Evolutionary conservation across 2,888 invertebrate species (phyloP).

Genomic region (Pammene aurita): DNA sequence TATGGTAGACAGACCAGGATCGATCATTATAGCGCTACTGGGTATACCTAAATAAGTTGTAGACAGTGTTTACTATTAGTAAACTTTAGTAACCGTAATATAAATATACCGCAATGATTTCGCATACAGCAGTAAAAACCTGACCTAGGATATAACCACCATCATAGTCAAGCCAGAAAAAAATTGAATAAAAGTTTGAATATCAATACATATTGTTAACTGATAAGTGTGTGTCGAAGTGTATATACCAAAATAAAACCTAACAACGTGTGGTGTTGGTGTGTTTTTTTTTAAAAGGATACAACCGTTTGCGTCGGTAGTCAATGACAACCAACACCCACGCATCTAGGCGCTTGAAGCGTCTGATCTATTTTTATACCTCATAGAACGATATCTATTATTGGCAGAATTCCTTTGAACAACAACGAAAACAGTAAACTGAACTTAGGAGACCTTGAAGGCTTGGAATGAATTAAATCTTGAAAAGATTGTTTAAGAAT

Average conservation of each 20-base stretch:
- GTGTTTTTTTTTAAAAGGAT: slow-evolving; percentile 56
- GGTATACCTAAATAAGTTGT: too few relatives aligned
- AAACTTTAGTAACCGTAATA: too few relatives aligned
- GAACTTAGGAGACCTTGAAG: slow-evolving; percentile 26
- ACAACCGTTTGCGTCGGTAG: slow-evolving; percentile 51
- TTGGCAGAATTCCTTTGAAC: slow-evolving; percentile 50
- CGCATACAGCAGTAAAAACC: too few relatives aligned
- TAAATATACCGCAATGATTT: too few relatives aligned
- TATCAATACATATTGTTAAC: too few relatives aligned
- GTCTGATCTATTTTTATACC: slow-evolving; percentile 58
- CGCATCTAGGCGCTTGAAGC: slow-evolving; percentile 53
- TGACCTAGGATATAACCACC: too few relatives aligned
- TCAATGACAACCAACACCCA: slow-evolving; percentile 64
- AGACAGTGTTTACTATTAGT: too few relatives aligned
- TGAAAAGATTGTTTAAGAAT: slow-evolving; percentile 17
- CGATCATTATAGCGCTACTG: too few relatives aligned
- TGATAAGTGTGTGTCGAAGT: too few relatives aligned
- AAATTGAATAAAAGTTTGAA: too few relatives aligned
- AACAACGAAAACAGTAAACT: slow-evolving; percentile 30
- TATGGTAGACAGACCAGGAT: too few relatives aligned
- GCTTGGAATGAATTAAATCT: slow-evolving; percentile 17
- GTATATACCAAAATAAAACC: neutral
- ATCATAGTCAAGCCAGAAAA: too few relatives aligned
- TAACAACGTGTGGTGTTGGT: slow-evolving; percentile 18
- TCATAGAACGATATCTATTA: slow-evolving; percentile 51